phyloP scores from a whole-genome alignment of 2,888 invertebrate species.

The Macropis europaea region DNA sequence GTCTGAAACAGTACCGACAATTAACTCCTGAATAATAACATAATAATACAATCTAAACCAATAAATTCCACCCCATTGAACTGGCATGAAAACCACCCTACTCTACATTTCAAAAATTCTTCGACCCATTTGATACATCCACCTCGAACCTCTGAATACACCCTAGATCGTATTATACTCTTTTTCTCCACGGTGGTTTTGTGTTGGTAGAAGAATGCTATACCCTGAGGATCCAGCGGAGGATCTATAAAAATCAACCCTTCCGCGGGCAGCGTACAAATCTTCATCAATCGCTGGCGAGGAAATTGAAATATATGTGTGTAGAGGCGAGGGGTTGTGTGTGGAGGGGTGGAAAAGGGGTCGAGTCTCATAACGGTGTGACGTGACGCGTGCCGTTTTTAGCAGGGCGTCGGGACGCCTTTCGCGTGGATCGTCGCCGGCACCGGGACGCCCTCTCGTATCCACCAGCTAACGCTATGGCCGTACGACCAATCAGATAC shows the following conservation, averaged over 20 bases:
- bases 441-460: slow-evolving; percentile 66
- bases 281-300: slow-evolving; percentile 4
- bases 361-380: slow-evolving; percentile 62
- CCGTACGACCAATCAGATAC: slow-evolving; percentile 66
- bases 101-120: too few relatives aligned
- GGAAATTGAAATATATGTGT: slow-evolving; percentile 20
- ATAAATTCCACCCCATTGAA: too few relatives aligned
- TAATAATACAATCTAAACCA: too few relatives aligned
- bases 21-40: too few relatives aligned
- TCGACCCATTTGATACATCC: too few relatives aligned
- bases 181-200: too few relatives aligned
- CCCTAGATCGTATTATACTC: too few relatives aligned
- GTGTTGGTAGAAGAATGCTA: too few relatives aligned
- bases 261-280: neutral
- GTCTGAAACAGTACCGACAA: too few relatives aligned
- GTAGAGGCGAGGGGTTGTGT: slow-evolving; percentile 3
- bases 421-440: slow-evolving; percentile 59
- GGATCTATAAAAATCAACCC: slow-evolving; percentile 8
- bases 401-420: slow-evolving; percentile 74
- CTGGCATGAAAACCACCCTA: too few relatives aligned
- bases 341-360: slow-evolving; percentile 27
- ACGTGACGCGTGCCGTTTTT: slow-evolving; percentile 77
- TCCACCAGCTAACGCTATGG: slow-evolving; percentile 65
- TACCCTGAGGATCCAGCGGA: too few relatives aligned
- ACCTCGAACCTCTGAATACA: too few relatives aligned